Evolutionary conservation across 2,113 vertebrate genomes (phyloP), one percentile per base, ranked within the genome.

Genomic region (Bufo bufo): DNA sequence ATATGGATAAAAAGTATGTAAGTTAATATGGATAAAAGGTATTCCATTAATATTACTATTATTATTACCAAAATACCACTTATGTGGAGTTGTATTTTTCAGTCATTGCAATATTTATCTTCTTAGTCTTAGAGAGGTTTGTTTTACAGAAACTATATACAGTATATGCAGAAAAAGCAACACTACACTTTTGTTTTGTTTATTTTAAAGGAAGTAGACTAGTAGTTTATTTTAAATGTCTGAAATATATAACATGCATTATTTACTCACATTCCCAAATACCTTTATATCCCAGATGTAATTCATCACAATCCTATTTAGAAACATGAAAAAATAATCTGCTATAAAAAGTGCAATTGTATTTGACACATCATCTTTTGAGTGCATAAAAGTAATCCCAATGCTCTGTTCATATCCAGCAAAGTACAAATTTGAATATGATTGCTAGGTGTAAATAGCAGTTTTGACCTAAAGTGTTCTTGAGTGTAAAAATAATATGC

Each of bases 251-350:
- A 83, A 49, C n/a, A n/a, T n/a, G n/a, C 61, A 77, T 88, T 83
- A 88, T 88, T 88, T 83, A 88, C 80, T 88, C 59, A 66, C 49
- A 52, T 77, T 86, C 75, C 54, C 77, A 88, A 83, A 83, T 63
- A 79, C 71, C 86, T 83, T 69, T 17, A 43, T 65, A 75, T 88
- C 86, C 56, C 69, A 83, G 80, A 77, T 54, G 69, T 77, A 83
- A 88, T 88, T 88, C 86, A 88, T 88, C 79, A 88, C 86, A 88
- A 75, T 83, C 86, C 79, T 23, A 88, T 88, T 88, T 88, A 83
- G 13, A 88, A 88, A 88, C 86, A 88, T 88, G 86, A 83, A 82
- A 87, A 88, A 88, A 83, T 88, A 77, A 88, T 88, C 86, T 82
- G 12, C 66, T 88, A 88, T 88, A 58, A 82, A 83, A 88, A 83